Evolutionary conservation across 2,113 vertebrate genomes (phyloP).

Genomic region (Cromileptes altivelis): DNA sequence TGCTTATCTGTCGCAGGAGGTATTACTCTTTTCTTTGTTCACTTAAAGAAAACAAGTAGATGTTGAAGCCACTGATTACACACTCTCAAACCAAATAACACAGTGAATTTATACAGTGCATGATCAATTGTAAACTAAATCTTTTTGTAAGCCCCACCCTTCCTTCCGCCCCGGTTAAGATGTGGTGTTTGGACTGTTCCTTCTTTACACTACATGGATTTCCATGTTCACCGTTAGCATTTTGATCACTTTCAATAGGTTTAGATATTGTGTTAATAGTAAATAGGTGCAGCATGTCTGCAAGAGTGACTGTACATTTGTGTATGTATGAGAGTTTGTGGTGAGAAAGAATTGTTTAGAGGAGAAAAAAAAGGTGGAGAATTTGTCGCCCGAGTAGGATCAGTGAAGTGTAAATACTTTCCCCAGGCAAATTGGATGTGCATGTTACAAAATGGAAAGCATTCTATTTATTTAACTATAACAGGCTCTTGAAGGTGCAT

Average conservation of each 20-base stretch:
- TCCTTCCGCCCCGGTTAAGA: conserved; percentile 71
- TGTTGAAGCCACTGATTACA: conserved; percentile 75
- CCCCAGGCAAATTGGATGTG: conserved; percentile 87
- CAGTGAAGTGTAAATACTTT: conserved; percentile 87
- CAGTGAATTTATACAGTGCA: conserved; percentile 86
- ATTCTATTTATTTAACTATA: conserved; percentile 91
- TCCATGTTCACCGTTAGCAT: conserved; percentile 85
- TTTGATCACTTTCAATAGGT: conserved; percentile 88
- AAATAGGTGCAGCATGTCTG: conserved; percentile 83
- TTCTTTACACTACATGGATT: conserved; percentile 81
- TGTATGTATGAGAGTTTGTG: conserved; percentile 79
- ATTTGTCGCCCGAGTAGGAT: conserved; percentile 71
- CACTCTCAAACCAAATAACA: conserved; percentile 80
- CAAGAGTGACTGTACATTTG: conserved; percentile 81
- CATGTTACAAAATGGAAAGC: conserved; percentile 89
- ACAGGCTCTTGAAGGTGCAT: conserved; percentile 89
- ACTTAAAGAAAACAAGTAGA: conserved; percentile 69
- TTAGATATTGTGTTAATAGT: conserved; percentile 85
- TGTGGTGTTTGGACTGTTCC: conserved; percentile 84
- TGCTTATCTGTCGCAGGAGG: conserved; percentile 66
- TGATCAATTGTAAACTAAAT: conserved; percentile 84
- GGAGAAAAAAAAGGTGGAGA: conserved; percentile 50
- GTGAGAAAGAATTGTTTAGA: conserved; percentile 74
- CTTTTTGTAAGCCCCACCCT: conserved; percentile 75
- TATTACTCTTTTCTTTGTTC: conserved; percentile 72